Evolutionary conservation across 2,113 vertebrate species (phyloP), one percentile per base, ranked within the genome.

Genomic region (Ariopsis seemanni): DNA sequence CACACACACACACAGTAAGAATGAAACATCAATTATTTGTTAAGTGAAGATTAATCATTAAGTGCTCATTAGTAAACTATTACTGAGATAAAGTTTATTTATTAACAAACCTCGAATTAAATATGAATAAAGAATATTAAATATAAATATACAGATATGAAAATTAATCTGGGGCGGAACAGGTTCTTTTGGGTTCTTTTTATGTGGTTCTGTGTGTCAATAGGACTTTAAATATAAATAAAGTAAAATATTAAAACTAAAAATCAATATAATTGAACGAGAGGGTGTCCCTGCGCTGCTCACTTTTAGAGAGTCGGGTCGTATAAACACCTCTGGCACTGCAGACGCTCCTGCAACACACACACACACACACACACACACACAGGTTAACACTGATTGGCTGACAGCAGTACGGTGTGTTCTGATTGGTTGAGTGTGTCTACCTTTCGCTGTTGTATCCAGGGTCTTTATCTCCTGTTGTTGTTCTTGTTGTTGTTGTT

Each of bases 251-350:
- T 82, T 62, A 6, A 25, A 82, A 58, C 17, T 79, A 10, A 7
- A 9, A 11, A 52, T 12, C n/a, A 11, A 57, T 18, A 84, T 27
- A 27, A 27, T 27, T 25, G 0, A 75, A 25, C 1, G 42, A 52
- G 20, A 5, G 0, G 20, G 22, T 58, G 57, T n/a, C 57, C 62
- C 12, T 20, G 52, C 5, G 52, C 52, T 78, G 89, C 93, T 90
- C 17, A 96, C 95, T 91, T 95, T 96, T 2, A 95, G 91, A 3
- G 95, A 96, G 5, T 91, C 93, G 75, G 94, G 92, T 83, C 93
- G 90, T 87, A 94, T 85, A 62, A 92, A 83, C 0, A 86, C 85
- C 84, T 34, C 89, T 8, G 60, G 74, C 55, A 63, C 18, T 50
- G 87, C 89, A n/a, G 69, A 53, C 65, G 83, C 69, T 69, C 89